These are phyloP conservation scores for Candidula unifasciata DNA, from an alignment of 2,888 invertebrate species.

Conservation along the genomic window DNA sequence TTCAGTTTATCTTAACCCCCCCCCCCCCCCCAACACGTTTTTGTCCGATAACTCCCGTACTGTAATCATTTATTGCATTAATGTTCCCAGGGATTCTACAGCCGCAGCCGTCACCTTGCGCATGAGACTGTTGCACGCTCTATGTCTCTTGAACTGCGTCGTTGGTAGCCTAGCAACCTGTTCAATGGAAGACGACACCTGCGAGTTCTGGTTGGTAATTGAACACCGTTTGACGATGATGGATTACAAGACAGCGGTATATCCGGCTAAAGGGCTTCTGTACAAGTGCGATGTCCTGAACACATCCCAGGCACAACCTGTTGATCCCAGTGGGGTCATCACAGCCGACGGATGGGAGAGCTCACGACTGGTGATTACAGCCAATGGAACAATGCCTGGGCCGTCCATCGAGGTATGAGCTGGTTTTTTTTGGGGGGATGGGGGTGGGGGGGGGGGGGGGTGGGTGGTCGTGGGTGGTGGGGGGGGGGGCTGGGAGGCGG, in stretches of 20 bases:
- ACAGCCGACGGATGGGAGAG: conserved; percentile 67
- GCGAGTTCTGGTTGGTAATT: conserved; percentile 54
- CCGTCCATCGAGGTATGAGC: conserved; percentile 63
- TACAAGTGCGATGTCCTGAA: conserved; percentile 47
- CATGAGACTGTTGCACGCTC: neutral
- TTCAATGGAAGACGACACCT: conserved; percentile 30
- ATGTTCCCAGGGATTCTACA: too few species aligned
- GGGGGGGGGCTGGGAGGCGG: too few species aligned
- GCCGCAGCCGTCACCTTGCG: too few species aligned
- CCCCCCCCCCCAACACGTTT: too few species aligned
- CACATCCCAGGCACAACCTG: neutral
- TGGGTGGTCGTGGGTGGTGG: too few species aligned
- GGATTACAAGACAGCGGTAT: conserved; percentile 41
- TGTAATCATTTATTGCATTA: too few species aligned
- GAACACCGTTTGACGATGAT: conserved; percentile 53
- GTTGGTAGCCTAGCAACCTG: conserved; percentile 16
- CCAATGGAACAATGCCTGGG: conserved; percentile 69
- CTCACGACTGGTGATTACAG: conserved; percentile 62
- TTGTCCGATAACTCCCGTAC: too few species aligned
- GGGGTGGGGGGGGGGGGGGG: too few species aligned
- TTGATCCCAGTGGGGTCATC: conserved; percentile 58
- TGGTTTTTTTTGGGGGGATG: too few species aligned
- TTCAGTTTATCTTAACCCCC: too few species aligned
- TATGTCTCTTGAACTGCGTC: neutral
- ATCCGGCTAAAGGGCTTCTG: conserved; percentile 46